Conservation (phyloP, 2,888 invertebrate genomes). For the Auanema freiburgensis region DNA sequence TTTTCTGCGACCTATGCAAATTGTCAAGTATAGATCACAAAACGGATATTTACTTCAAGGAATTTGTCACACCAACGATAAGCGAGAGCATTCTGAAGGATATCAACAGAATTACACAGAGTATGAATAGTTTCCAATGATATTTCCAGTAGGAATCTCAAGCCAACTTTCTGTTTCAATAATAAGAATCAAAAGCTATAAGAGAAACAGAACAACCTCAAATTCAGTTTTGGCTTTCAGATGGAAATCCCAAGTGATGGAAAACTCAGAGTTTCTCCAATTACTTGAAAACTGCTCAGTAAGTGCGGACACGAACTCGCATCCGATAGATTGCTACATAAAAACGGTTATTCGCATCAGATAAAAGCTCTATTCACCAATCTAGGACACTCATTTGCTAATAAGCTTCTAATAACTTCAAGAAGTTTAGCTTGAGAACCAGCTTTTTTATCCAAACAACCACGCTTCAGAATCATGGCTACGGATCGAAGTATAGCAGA, state of each 20-base stretch:
- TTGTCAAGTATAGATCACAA: not conserved
- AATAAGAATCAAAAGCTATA: not conserved
- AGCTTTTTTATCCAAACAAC: slow-evolving; percentile 72
- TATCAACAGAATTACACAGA: slow-evolving; percentile 34
- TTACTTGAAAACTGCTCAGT: slow-evolving; percentile 87
- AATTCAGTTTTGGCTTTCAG: slow-evolving; percentile 81
- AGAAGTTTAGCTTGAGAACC: slow-evolving; percentile 72
- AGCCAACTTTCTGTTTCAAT: slow-evolving; percentile 69
- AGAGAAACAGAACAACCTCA: slow-evolving; percentile 69
- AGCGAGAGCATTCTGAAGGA: slow-evolving; percentile 37
- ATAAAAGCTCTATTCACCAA: slow-evolving; percentile 68
- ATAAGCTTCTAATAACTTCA: slow-evolving; percentile 74
- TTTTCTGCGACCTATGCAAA: slow-evolving; percentile 75
- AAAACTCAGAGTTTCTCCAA: slow-evolving; percentile 82
- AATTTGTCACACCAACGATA: slow-evolving; percentile 38
- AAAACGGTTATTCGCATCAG: slow-evolving; percentile 6
- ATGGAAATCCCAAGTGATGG: slow-evolving; percentile 85
- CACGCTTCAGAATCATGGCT: slow-evolving; percentile 84
- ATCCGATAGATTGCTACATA: slow-evolving; percentile 79
- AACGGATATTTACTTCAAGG: slow-evolving; percentile 27
- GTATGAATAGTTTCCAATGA: slow-evolving; percentile 72
- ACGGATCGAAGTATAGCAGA: slow-evolving; percentile 72
- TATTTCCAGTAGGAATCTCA: slow-evolving; percentile 80
- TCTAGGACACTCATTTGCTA: slow-evolving; percentile 74
- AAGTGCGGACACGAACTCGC: slow-evolving; percentile 79